Base-by-base conservation (phyloP, 2,797 vertebrate species). In the Smutsia gigantea region DNA sequence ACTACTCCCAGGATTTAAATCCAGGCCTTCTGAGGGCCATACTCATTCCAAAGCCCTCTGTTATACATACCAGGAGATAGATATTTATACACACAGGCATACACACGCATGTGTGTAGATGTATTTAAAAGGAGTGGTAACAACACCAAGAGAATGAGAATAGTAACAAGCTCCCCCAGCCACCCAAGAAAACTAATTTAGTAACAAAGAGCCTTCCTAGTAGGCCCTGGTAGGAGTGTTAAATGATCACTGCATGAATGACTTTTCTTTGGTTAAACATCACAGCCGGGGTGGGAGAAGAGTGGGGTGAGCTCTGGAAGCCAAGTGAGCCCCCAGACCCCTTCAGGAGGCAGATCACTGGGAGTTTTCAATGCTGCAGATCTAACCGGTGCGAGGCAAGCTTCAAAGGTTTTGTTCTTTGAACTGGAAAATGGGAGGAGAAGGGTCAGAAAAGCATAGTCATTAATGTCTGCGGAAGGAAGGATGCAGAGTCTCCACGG, bases 321-420 rank as follows among this genome's bases (percentile, higher is more conserved):
- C 53, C 75, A 63, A 83, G 69, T 46, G 31, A 77, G 61, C 71
- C 55, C 87, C 87, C 82, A 64, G 39, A 78, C 55, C 61, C 61
- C 75, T 89, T 88, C 29, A 39, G 88, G 34, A 92, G 84, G 63
- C 34, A 46, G 71, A 59, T 8, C 53, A 74, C 85, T 55, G 49
- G 57, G 68, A 53, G 72, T 53, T 77, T 71, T 61, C 68, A 39
- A 61, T 4, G 27, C 8, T 19, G 15, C 53, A n/a, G n/a, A 78
- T 49, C 68, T 77, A 51, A 77, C 6, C 61, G 17, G 15, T 1
- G 25, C 0, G 11, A 94, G 71, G 75, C 17, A 96, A 68, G 49
- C 55, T 81, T 93, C 69, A 77, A 94, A 95, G 53, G 61, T 71
- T 75, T 49, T 77, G 78, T 66, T 92, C 81, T 92, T 42, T 82